Conservation (phyloP, 1,140 invertebrate species). For the Popillia japonica region DNA sequence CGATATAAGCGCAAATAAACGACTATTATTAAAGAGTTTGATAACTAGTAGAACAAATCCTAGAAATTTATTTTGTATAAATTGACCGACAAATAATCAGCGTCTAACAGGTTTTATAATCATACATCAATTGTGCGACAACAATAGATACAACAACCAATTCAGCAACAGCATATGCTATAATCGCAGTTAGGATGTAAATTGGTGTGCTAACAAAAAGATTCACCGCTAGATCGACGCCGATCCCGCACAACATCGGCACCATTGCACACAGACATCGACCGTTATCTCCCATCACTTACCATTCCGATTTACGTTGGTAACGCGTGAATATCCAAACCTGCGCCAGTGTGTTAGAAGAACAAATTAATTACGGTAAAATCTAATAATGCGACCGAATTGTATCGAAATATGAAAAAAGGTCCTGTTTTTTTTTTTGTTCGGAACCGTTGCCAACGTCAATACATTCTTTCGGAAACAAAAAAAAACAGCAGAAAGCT, state of each 20-base stretch:
- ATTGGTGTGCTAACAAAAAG: slow-evolving; percentile 12
- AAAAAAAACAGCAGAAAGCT: no score
- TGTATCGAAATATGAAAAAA: not conserved
- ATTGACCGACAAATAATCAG: no score
- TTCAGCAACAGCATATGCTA: not conserved
- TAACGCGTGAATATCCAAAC: not conserved
- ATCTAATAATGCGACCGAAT: not conserved
- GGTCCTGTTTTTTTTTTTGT: not conserved
- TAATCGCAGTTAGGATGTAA: not conserved
- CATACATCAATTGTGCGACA: no score
- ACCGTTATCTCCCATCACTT: slow-evolving; percentile 9
- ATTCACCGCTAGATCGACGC: not conserved
- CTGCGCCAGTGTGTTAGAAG: not conserved
- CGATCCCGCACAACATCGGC: not conserved
- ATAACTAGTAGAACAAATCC: no score
- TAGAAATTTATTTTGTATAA: no score
- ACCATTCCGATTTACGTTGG: not conserved
- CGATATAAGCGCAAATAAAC: no score
- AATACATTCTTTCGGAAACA: not conserved
- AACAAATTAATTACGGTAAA: slow-evolving; percentile 11
- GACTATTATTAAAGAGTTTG: no score
- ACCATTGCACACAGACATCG: not conserved
- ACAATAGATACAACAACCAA: no score
- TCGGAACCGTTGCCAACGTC: not conserved
- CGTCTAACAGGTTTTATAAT: no score